Base-by-base conservation (phyloP, 1,140 invertebrate species). In the Drosophila azteca region DNA sequence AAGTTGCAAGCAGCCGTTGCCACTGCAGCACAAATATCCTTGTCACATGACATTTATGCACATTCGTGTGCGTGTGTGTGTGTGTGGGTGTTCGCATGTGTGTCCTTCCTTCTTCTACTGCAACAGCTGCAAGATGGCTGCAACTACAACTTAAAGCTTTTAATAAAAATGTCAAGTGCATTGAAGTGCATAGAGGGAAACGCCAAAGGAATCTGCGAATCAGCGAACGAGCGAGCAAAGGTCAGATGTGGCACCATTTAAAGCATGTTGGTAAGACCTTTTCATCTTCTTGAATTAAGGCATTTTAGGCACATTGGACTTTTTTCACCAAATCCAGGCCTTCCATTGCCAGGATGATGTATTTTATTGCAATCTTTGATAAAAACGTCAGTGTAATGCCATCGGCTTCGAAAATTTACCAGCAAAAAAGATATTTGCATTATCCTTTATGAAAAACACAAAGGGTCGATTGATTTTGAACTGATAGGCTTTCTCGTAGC, bases 151-250 rank as follows among this genome's bases (percentile, higher is more conserved):
- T 88, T 88, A 77, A 88, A 88, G 83, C 83, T 88, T 88, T 88
- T 88, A 88, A 88, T 88, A 88, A 89, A 88, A 88, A 89, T 88
- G 83, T 88, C 83, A 88, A 73, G 68, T 69, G 79, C 79, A 88
- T 89, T 74, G 79, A 83, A 88, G 84, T 69, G 79, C 64, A 88
- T 77, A 72, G 66, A 73, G 62, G 26, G 9, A 71, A 49, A 50
- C 13, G 62, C 63, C 58, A 50, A 64, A 74, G 49, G 39, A 51
- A 24, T 55, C 17, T 20, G 43, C 54, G 52, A 52, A 31, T n/a
- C 11, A 46, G 17, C 17, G 44, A 15, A 22, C 43, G 51, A 39
- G 35, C 35, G 35, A 5, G 13, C 35, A 64, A 60, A 79, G 71
- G 50, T 65, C 44, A 52, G 15, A 9, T 49, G 46, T 13, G 11